Base-by-base conservation (phyloP, 2,888 invertebrate genomes). In the Oscheius onirici region DNA sequence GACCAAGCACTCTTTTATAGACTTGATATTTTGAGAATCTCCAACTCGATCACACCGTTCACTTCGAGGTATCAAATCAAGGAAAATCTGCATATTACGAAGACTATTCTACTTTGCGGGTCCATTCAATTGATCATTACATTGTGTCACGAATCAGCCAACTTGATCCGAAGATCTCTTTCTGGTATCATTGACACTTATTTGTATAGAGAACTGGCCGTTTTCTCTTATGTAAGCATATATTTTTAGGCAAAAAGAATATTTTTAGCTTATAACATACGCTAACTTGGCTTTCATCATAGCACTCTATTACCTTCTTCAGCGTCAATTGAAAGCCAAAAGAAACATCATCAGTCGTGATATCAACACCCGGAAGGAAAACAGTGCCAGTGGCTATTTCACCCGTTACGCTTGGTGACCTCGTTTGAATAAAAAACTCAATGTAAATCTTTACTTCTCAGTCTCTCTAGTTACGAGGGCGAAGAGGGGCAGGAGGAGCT, bases 1-100 rank as follows among this genome's bases (percentile, higher is more conserved):
- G 0, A 34, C 34, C 8, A 34, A 34, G 8, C 34, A 8, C 11
- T 20, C n/a, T 46, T 46, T 20, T 20, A n/a, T 17, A 46, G 46
- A 20, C 20, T 46, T 46, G n/a, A 46, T 20, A 5, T 11, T 46
- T 46, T 46, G 13, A 46, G n/a, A 46, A 15, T 26, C 28, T 55
- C 13, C 28, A 55, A 28, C n/a, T 26, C 28, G n/a, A n/a, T 24
- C 13, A 34, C 13, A 40, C 10, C 40, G n/a, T 22, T 58, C 41
- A 43, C 34, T 40, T 40, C 58, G 8, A n/a, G 58, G 2, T 58
- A 58, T 43, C 58, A 58, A 41, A 20, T 58, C 58, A 58, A 58
- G 17, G 58, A 58, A 41, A 58, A 58, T 41, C 34, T 58, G 10
- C 41, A 58, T 20, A 41, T 58, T 13, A 58, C 58, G 2, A 58